Conservation (phyloP, 2,797 vertebrate species). For the Crenichthys baileyi region DNA sequence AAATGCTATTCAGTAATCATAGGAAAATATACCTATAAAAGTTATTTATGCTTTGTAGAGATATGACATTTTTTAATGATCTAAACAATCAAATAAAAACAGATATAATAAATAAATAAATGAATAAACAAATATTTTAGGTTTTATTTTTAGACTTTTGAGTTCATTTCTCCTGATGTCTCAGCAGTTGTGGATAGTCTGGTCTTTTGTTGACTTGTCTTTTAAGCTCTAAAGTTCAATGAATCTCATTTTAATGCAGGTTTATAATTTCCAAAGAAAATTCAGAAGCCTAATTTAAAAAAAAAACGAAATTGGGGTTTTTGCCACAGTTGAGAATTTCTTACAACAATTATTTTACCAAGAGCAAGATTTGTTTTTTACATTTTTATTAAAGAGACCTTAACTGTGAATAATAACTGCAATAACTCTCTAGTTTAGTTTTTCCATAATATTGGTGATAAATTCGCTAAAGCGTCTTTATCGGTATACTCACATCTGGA, state of each 20-base stretch:
- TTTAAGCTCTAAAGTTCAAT: too few relatives aligned
- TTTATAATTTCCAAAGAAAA: background rate
- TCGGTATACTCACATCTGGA: conserved; percentile 87
- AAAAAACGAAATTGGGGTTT: background rate
- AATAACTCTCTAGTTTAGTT: background rate
- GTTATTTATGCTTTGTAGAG: background rate
- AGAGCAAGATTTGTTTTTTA: background rate
- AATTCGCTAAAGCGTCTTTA: background rate
- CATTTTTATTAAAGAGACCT: background rate
- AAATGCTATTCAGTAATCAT: background rate
- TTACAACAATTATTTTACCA: background rate
- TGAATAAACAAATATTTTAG: too few relatives aligned
- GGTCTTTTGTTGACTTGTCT: too few relatives aligned
- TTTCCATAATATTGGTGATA: background rate
- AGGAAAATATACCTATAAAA: background rate
- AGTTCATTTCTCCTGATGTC: too few relatives aligned
- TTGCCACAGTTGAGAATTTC: background rate
- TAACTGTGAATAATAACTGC: background rate
- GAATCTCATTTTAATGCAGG: background rate
- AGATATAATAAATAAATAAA: background rate
- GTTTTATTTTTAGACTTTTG: too few relatives aligned
- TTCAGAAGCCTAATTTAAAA: background rate
- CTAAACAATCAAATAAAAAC: background rate
- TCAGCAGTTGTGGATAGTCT: too few relatives aligned
- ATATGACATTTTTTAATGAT: background rate